Evolutionary conservation across 2,113 vertebrate species (phyloP).

Genomic region (Hiodon alosoides): DNA sequence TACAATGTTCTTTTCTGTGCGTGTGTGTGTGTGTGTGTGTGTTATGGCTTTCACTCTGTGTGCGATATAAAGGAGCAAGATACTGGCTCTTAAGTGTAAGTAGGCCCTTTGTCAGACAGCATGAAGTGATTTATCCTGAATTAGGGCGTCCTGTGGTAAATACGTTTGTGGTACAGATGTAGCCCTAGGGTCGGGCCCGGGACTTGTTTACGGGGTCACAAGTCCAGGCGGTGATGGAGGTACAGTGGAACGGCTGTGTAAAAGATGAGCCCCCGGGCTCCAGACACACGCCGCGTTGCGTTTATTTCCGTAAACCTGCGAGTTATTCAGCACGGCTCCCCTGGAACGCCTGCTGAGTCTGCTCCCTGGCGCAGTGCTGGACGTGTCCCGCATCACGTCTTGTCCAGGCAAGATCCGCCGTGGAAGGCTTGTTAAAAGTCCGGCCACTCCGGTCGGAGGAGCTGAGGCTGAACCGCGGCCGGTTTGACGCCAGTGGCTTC

Average conservation of each 20-base stretch:
- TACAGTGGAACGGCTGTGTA: neutral
- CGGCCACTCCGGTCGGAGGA: neutral
- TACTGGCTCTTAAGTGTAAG: slow-evolving; percentile 31
- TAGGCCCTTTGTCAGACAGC: slow-evolving; percentile 16
- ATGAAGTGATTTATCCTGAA: slow-evolving; percentile 23
- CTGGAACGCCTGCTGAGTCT: neutral
- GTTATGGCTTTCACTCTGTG: slow-evolving; percentile 46
- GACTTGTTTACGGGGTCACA: slow-evolving; percentile 11
- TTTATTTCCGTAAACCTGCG: slow-evolving; percentile 19
- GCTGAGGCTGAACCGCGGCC: slow-evolving; percentile 1
- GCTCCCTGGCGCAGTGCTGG: neutral
- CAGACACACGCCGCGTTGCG: neutral
- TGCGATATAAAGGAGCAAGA: slow-evolving; percentile 39
- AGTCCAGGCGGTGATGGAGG: neutral
- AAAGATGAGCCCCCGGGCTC: neutral
- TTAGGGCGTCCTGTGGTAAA: slow-evolving; percentile 17
- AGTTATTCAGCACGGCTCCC: neutral
- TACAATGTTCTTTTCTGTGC: neutral
- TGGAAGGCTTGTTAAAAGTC: neutral
- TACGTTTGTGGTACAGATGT: slow-evolving; percentile 19
- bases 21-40: neutral
- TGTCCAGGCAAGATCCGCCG: neutral
- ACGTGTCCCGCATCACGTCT: neutral
- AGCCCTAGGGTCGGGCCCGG: neutral
- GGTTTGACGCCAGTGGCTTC: slow-evolving; percentile 5